Evolutionary conservation across 2,113 vertebrate species (phyloP), one percentile per base, ranked within the genome.

Genomic region (Sclerurus mexicanus): DNA sequence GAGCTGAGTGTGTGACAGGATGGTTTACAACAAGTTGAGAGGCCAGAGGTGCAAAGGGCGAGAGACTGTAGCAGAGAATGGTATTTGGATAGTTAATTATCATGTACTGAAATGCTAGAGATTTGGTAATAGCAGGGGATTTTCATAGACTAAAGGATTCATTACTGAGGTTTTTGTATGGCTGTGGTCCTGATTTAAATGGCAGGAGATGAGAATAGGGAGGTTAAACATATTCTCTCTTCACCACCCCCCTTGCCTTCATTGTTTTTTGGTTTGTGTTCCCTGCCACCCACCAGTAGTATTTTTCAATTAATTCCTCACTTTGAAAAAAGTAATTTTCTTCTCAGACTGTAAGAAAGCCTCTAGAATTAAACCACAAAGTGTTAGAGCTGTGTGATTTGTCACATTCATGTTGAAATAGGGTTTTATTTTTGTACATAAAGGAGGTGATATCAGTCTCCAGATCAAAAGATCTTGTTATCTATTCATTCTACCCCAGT

Each of bases 401-500:
- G 91, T 96, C 95, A 94, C 72, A 42, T 85, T 92, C 35, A 35
- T 85, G 87, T 91, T 95, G 90, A 96, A 96, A 96, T 96, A 86
- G 91, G 44, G 55, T 56, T 97, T 96, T 95, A 82, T 96, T 97
- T 96, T 96, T 97, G 77, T 78, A 89, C 88, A 78, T 91, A 93
- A 94, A 90, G 66, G 85, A 73, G 27, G 40, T 72, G 18, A 76
- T 85, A 93, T 62, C 87, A 86, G 47, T 77, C 33, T 88, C 14
- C 50, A 78, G 80, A 95, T 95, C 87, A 97, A 95, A 97, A 87
- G 87, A 79, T 24, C 18, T 87, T 64, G 28, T 71, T 91, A 49
- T 64, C 40, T 50, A 39, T 91, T 96, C 55, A 85, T 88, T 84
- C 12, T n/a, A 71, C n/a, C 20, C 4, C 19, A 47, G 42, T 80